Base-by-base conservation (phyloP, 92 coral and sea anemone species). In the Paramuricea clavata region DNA sequence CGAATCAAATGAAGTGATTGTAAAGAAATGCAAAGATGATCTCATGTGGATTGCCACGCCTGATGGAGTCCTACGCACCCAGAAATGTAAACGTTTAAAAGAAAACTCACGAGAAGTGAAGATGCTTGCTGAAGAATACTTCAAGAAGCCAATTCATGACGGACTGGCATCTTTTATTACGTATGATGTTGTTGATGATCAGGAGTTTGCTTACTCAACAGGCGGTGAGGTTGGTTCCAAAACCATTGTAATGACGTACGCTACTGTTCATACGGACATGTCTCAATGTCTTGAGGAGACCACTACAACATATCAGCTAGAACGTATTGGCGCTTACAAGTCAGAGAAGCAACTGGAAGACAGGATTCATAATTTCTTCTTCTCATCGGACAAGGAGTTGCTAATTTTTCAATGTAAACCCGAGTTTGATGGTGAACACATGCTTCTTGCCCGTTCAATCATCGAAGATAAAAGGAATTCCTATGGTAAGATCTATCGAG, bases 181-280 rank as follows among this genome's bases (percentile, higher is more conserved):
- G 69, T 32, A 25, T 35, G 82, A 25, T 35, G 82, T 49, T 49
- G 41, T 76, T 17, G 31, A 62, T 26, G 27, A 88, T 56, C 34
- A 65, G 32, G 25, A 28, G 47, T 33, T 79, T 42, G n/a, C 84
- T 32, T 17, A 39, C 36, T 60, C 72, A 23, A 25, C 73, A 19
- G 50, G 67, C 13, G 49, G 50, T 16, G 28, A 50, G 0, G 41
- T 62, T 49, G 92, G 92, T 33, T 91, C 89, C 86, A 89, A 81
- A 68, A 80, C 92, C 23, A 74, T 95, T 1, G 83, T 95, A 33
- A 93, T 95, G 98, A 95, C 98, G 31, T 93, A 89, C 90, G 92
- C 93, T 73, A 93, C 88, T 87, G 87, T 95, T 56, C 92, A 93
- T 60, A 81, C 93, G n/a, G 91, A 92, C 57, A 85, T 95, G 10